These are phyloP conservation scores for Ascidia mentula DNA, from an alignment of 23 tunicate genomes.

Conservation along the genomic window DNA sequence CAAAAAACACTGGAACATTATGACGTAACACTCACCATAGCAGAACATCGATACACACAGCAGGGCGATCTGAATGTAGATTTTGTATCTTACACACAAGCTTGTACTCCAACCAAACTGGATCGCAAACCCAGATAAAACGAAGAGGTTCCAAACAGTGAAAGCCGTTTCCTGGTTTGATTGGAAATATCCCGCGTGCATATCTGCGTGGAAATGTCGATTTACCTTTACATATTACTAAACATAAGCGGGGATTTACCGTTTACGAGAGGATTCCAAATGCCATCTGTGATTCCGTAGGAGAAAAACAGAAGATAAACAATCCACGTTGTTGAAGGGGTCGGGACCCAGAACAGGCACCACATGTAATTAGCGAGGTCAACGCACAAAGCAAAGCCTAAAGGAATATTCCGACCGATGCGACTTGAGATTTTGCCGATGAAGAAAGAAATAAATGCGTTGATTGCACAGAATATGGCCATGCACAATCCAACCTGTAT, in stretches of 20 bases:
- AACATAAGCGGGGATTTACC: too few species aligned
- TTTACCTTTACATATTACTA: too few species aligned
- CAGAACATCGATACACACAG: neutral
- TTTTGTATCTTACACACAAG: neutral
- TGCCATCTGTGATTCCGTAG: conserved; percentile 47
- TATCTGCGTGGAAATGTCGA: too few species aligned
- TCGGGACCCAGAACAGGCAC: conserved; percentile 59
- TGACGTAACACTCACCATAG: neutral
- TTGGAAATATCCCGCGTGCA: neutral
- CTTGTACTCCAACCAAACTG: conserved; percentile 5
- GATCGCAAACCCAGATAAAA: neutral
- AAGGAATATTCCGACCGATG: conserved; percentile 26
- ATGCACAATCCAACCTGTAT: conserved; percentile 53
- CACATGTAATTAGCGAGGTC: conserved; percentile 39
- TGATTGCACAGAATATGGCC: conserved; percentile 20
- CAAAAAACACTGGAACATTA: neutral
- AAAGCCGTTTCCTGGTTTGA: conserved; percentile 1
- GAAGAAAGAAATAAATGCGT: conserved; percentile 26
- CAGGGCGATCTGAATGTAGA: neutral
- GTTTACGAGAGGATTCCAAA: conserved; percentile 54
- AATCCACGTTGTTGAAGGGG: conserved; percentile 41
- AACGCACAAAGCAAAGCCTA: conserved; percentile 19
- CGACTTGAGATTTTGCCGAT: conserved; percentile 24
- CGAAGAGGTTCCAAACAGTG: neutral
- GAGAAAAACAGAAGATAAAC: conserved; percentile 41